A percentile compares a stretch with the other conserved stretches of the same genome.
phyloP scores from a whole-genome alignment of 64 coral and sea anemone genomes.

The Acropora tenuis region DNA sequence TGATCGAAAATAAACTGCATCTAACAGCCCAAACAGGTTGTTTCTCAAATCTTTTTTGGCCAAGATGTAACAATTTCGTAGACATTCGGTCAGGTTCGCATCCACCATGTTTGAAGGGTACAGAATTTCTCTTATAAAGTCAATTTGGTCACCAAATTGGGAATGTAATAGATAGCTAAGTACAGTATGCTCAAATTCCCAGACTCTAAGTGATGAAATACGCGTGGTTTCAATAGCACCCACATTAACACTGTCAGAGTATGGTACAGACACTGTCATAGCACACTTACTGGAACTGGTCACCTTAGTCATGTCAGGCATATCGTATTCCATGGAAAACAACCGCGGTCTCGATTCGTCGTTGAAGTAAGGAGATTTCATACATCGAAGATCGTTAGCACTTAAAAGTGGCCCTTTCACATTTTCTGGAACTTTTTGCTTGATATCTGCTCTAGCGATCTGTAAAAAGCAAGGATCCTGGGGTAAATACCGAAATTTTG shows the following conservation, averaged over 20 bases:
- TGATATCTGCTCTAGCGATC: conserved; percentile 16
- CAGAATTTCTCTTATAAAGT: conserved; percentile 15
- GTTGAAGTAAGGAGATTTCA: neutral
- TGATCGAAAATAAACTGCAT: conserved; percentile 21
- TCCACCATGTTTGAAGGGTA: conserved; percentile 13
- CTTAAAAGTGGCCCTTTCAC: conserved; percentile 10
- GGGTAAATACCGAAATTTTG: conserved; percentile 4
- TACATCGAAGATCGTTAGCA: conserved; percentile 15
- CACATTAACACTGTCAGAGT: conserved; percentile 18
- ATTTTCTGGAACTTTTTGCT: conserved; percentile 7
- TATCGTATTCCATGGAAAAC: conserved; percentile 21
- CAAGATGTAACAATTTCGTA: neutral
- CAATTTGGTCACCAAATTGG: conserved; percentile 10
- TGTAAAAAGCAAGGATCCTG: conserved; percentile 21
- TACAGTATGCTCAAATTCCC: conserved; percentile 17
- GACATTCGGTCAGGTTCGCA: conserved; percentile 6
- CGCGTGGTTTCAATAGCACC: conserved; percentile 12
- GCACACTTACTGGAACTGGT: conserved; percentile 9
- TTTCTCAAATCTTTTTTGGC: conserved; percentile 6
- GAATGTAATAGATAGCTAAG: conserved; percentile 15
- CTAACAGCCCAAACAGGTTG: conserved; percentile 12
- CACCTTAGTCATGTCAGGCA: conserved; percentile 8
- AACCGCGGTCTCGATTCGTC: conserved; percentile 4
- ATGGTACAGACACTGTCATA: conserved; percentile 14
- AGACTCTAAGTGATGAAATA: conserved; percentile 5